Evolutionary conservation across 2,888 invertebrate genomes (phyloP).

Genomic region (Cheilosia scutellata): DNA sequence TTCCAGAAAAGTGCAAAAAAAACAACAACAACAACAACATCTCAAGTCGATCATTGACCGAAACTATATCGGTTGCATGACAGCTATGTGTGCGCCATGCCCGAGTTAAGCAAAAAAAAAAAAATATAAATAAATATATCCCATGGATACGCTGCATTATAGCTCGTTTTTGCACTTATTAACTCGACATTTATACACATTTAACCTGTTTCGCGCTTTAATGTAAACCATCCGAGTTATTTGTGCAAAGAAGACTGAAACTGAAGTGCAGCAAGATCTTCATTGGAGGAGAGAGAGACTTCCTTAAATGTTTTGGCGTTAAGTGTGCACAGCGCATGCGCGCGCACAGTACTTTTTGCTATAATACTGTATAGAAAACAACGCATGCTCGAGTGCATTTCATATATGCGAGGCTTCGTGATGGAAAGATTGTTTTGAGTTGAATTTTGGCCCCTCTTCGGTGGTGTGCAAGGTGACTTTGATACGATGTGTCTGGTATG

Average conservation of each 20-base stretch:
- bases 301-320: constrained; percentile 75
- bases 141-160: constrained; percentile 68
- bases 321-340: constrained; percentile 72
- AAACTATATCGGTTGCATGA: constrained; percentile 76
- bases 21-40: constrained; percentile 24
- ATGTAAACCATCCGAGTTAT: constrained; percentile 60
- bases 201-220: constrained; percentile 74
- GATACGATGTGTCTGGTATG: constrained; percentile 67
- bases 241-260: background rate
- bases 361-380: constrained; percentile 45
- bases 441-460: constrained; percentile 25
- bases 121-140: constrained; percentile 58
- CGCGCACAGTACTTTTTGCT: constrained; percentile 15
- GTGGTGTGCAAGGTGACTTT: constrained; percentile 58
- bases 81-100: constrained; percentile 70
- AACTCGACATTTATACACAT: constrained; percentile 75
- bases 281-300: constrained; percentile 49
- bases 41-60: constrained; percentile 76
- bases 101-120: constrained; percentile 33
- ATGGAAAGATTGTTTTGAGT: constrained; percentile 47
- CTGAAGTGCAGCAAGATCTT: constrained; percentile 28
- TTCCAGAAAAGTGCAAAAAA: constrained; percentile 22
- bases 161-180: constrained; percentile 75
- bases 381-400: constrained; percentile 72
- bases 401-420: constrained; percentile 49